Base-by-base conservation (phyloP, 1,140 invertebrate species). In the Conus betulinus region DNA sequence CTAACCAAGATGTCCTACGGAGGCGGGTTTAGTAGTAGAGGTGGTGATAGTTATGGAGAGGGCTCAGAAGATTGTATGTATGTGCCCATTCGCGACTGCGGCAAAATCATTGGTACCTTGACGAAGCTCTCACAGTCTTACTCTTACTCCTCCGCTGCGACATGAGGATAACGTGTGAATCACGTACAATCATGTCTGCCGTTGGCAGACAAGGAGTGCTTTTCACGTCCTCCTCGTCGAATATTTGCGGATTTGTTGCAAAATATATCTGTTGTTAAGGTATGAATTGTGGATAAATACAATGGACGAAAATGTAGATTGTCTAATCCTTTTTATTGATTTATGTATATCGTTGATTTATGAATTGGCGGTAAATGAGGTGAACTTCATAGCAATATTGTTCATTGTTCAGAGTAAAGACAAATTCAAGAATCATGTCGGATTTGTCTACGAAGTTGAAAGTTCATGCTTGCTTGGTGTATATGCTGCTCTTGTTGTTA, bases 91-190 rank as follows among this genome's bases (percentile, higher is more conserved):
- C 3, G 20, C 55, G 81, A 83, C n/a, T 83, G 81, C 52, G 81
- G 81, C 8, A 83, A 55, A 55, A 83, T 83, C 81, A 83, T 83
- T 83, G 81, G 81, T 83, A 83, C 51, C 23, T 53, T 83, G 81
- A 57, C 15, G 11, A 11, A 39, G 39, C 39, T 39, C 39, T 39
- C 39, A 39, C 39, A 39, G 39, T 39, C 39, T 39, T 39, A 39
- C 39, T 39, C 39, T 39, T 60, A n/a, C 39, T 78, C 10, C 8
- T 13, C 51, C 13, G 51, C 55, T 20, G n/a, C 52, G 81, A 23
- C 5, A 17, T 7, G 4, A 8, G 55, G 81, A 83, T 52, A 51
- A 83, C 81, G 81, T 83, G 81, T 83, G 81, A 55, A 20, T 83
- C 81, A 83, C 78, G 25, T 60, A 60, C 57, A 60, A 39, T 60